Evolutionary conservation across 2,888 invertebrate genomes (phyloP).

Genomic region (Coelopa pilipes): DNA sequence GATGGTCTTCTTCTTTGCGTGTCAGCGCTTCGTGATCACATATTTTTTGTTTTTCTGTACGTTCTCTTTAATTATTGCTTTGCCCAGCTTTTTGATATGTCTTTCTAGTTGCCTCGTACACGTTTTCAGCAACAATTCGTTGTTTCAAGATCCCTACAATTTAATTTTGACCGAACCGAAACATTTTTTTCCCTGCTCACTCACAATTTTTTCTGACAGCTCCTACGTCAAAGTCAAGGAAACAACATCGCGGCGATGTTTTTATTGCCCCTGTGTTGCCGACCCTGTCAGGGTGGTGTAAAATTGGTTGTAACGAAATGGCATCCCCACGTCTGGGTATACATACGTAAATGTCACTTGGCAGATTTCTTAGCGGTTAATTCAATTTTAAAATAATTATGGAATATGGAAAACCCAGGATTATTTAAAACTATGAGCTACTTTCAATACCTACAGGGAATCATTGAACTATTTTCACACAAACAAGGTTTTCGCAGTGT

Average conservation of each 20-base stretch:
- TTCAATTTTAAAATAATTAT: too few relatives aligned
- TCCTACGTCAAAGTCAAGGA: constrained; percentile 5
- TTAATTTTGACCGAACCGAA: constrained; percentile 27
- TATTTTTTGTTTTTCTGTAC: constrained; percentile 1
- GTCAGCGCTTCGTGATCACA: constrained; percentile 21
- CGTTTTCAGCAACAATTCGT: constrained; percentile 1
- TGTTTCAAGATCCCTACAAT: neutral
- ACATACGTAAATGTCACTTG: neutral
- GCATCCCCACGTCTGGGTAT: neutral
- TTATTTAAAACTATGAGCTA: too few relatives aligned
- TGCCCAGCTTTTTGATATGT: constrained; percentile 17
- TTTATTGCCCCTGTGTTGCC: neutral
- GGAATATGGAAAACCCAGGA: too few relatives aligned
- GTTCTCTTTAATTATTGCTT: neutral
- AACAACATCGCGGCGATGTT: constrained; percentile 1
- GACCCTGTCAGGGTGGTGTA: neutral
- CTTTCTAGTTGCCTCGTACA: neutral
- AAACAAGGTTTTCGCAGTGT: too few relatives aligned
- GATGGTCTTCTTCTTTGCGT: constrained; percentile 33
- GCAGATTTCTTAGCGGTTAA: neutral
- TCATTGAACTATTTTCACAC: too few relatives aligned
- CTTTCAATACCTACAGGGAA: too few relatives aligned
- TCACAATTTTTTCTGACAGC: constrained; percentile 23
- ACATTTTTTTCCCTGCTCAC: neutral
- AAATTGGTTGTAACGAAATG: neutral